phyloP scores from a whole-genome alignment of 2,797 vertebrate species.

The Enteromius afrohamiltoni region DNA sequence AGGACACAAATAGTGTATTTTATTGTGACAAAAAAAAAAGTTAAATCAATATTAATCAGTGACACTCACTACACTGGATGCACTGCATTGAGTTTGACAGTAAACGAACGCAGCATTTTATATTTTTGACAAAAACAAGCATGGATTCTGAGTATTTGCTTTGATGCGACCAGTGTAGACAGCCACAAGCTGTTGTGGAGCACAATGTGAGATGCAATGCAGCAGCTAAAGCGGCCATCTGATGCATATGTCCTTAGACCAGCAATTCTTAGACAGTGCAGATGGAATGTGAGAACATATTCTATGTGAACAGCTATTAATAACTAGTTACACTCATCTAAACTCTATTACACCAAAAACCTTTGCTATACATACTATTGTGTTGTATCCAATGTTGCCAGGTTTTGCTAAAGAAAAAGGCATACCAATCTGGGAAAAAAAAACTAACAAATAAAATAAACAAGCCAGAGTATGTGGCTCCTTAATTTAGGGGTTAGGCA shows the following conservation, averaged over 20 bases:
- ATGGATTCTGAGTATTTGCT: background rate
- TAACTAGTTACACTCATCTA: background rate
- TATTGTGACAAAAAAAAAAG: background rate
- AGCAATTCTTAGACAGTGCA: background rate
- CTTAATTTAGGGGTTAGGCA: too few relatives aligned
- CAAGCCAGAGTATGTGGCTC: too few relatives aligned
- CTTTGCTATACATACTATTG: background rate
- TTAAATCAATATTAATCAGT: background rate
- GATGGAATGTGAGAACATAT: background rate
- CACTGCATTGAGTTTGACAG: background rate
- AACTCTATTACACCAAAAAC: background rate
- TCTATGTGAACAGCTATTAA: background rate
- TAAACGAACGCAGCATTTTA: background rate
- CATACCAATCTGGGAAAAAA: background rate
- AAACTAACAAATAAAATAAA: too few relatives aligned
- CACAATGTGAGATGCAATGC: background rate
- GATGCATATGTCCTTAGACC: background rate
- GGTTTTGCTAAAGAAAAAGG: background rate
- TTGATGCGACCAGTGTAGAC: background rate
- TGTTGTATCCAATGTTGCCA: background rate
- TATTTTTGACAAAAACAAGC: background rate
- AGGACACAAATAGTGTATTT: background rate
- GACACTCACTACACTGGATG: background rate
- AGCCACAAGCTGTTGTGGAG: slow-evolving; percentile 3
- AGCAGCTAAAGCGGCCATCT: background rate